These are phyloP conservation scores for Chromis chromis DNA, from an alignment of 2,797 vertebrate species.

Conservation along the genomic window DNA sequence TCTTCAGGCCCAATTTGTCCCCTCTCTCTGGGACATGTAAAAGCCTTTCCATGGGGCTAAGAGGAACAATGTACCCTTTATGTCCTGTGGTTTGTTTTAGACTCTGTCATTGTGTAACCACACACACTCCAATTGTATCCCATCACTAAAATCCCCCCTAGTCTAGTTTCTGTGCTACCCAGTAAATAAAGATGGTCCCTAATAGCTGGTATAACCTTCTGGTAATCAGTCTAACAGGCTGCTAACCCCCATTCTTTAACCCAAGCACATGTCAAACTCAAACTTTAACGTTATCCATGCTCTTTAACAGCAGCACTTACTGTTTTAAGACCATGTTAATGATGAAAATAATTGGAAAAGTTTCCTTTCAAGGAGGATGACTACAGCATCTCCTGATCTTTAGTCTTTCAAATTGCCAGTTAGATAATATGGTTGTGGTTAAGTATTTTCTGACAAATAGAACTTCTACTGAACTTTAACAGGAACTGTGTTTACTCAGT, in stretches of 20 bases:
- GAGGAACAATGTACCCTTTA: conserved; percentile 81
- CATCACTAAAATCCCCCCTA: conserved; percentile 82
- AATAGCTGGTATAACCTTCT: conserved; percentile 64
- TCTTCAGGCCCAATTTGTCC: conserved; percentile 21
- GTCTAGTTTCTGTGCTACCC: conserved; percentile 68
- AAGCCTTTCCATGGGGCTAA: conserved; percentile 24
- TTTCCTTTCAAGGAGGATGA: conserved; percentile 20
- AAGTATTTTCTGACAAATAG: not conserved
- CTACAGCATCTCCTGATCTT: not conserved
- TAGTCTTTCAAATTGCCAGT: conserved; percentile 16
- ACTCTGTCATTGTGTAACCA: conserved; percentile 76
- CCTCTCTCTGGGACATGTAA: conserved; percentile 22
- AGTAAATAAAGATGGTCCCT: conserved; percentile 44
- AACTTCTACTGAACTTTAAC: conserved; percentile 20
- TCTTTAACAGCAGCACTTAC: conserved; percentile 66
- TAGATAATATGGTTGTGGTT: conserved; percentile 8
- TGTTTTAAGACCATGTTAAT: conserved; percentile 1
- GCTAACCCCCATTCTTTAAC: conserved; percentile 82
- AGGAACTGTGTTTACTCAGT: conserved; percentile 31
- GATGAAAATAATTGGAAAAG: not conserved
- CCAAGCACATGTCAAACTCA: conserved; percentile 51
- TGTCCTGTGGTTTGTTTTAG: conserved; percentile 75
- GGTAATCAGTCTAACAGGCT: conserved; percentile 72
- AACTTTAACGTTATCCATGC: conserved; percentile 59
- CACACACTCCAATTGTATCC: conserved; percentile 50